These are phyloP conservation scores for Neodiprion fabricii DNA, from an alignment of 1,140 invertebrate species.

Conservation along the genomic window DNA sequence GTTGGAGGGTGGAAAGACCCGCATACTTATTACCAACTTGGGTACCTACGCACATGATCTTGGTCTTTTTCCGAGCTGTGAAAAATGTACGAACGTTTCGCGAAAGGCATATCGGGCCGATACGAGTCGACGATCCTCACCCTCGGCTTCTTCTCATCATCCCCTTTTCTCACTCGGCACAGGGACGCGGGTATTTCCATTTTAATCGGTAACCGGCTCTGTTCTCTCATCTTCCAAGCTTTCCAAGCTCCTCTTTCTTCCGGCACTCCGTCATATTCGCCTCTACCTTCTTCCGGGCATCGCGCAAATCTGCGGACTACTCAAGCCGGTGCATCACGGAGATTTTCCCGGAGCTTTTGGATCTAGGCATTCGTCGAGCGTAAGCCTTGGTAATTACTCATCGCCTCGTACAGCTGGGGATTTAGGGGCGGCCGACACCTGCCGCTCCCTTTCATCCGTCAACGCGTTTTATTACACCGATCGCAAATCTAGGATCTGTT, in stretches of 20 bases:
- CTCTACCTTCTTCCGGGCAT: too few species aligned
- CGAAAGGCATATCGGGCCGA: too few species aligned
- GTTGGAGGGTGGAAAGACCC: too few species aligned
- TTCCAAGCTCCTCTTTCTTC: too few species aligned
- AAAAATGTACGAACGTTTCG: too few species aligned
- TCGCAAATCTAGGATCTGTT: slow-evolving; percentile 13
- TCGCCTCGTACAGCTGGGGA: slow-evolving; percentile 23
- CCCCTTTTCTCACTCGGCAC: not conserved
- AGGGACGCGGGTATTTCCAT: slow-evolving; percentile 10
- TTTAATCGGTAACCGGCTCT: too few species aligned
- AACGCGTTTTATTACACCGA: slow-evolving; percentile 12
- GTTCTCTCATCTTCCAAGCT: too few species aligned
- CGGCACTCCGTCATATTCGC: too few species aligned
- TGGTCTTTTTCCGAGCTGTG: too few species aligned
- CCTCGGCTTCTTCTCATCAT: not conserved
- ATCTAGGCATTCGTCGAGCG: slow-evolving; percentile 36
- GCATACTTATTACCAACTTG: too few species aligned
- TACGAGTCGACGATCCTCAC: not conserved
- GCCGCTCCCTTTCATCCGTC: slow-evolving; percentile 11
- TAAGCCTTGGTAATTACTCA: slow-evolving; percentile 34
- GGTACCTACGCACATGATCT: too few species aligned
- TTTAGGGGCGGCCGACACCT: slow-evolving; percentile 1
- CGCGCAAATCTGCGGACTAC: not conserved
- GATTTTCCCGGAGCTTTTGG: not conserved
- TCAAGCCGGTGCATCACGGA: too few species aligned